Evolutionary conservation across 2,113 vertebrate genomes (phyloP).

Genomic region (Odontesthes bonariensis): DNA sequence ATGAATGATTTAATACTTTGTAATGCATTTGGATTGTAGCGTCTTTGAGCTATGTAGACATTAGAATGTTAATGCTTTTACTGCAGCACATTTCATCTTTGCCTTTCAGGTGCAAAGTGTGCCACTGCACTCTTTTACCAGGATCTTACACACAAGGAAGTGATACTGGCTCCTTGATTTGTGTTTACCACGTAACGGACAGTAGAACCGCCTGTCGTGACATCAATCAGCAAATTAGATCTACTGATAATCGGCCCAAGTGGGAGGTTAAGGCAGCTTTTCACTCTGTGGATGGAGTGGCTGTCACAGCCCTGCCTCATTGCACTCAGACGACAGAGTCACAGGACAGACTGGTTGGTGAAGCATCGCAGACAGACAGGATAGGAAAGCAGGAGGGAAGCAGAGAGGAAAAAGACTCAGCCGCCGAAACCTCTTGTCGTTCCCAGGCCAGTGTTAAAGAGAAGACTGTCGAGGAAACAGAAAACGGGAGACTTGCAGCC

Average conservation of each 20-base stretch:
- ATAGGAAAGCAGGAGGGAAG: constrained; percentile 1
- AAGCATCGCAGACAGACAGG: not conserved
- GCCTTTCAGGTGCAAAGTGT: constrained; percentile 87
- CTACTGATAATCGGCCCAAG: fast-evolving
- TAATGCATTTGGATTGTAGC: not conserved
- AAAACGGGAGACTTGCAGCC: not conserved
- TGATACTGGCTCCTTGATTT: constrained; percentile 84
- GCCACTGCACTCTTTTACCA: constrained; percentile 84
- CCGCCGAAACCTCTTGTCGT: constrained; percentile 16
- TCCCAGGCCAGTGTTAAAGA: constrained; percentile 6
- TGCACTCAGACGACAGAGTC: constrained; percentile 43
- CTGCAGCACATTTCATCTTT: constrained; percentile 11
- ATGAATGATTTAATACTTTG: not conserved
- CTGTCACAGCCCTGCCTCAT: constrained; percentile 49
- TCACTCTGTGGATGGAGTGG: constrained; percentile 43
- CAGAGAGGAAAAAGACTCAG: not conserved
- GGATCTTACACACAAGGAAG: constrained; percentile 82
- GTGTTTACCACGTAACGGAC: constrained; percentile 74
- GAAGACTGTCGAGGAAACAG: not conserved
- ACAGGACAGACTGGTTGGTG: constrained; percentile 35
- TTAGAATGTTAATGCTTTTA: not conserved
- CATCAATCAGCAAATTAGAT: constrained; percentile 33
- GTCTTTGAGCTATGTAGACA: not conserved
- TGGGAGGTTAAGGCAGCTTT: constrained; percentile 15
- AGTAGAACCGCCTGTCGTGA: constrained; percentile 19